Conservation (phyloP, 2,888 invertebrate genomes). For the Allygus modestus region DNA sequence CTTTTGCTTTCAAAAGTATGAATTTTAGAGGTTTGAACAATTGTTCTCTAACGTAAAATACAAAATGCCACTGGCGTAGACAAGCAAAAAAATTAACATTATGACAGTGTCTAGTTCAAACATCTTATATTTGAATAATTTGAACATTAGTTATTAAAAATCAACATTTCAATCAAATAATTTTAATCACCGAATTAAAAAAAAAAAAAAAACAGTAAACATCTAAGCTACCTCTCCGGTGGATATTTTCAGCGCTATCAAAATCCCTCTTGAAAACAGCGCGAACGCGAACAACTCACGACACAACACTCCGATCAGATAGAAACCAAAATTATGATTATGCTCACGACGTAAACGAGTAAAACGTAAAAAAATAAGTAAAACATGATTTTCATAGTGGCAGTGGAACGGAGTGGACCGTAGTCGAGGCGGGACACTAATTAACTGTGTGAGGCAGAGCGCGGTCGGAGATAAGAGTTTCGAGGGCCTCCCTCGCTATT, state of each 20-base stretch:
- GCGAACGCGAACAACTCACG: neutral
- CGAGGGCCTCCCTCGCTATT: neutral
- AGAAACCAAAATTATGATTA: constrained; percentile 30
- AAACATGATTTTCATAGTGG: constrained; percentile 35
- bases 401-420: neutral
- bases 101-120: too few relatives aligned
- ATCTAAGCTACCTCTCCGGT: neutral
- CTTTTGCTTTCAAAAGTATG: too few relatives aligned
- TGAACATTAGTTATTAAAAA: too few relatives aligned
- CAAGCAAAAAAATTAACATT: too few relatives aligned
- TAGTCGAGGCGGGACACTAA: constrained; percentile 6
- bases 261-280: neutral
- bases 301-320: neutral
- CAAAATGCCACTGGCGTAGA: too few relatives aligned
- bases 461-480: constrained; percentile 25
- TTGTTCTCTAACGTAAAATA: too few relatives aligned
- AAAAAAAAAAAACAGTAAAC: neutral
- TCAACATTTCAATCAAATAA: too few relatives aligned
- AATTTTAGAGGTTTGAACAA: too few relatives aligned
- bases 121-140: too few relatives aligned
- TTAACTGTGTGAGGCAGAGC: constrained; percentile 45
- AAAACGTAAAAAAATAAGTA: constrained; percentile 45
- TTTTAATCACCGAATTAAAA: too few relatives aligned
- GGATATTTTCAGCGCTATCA: neutral
- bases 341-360: constrained; percentile 41